These are phyloP conservation scores for Gymnarchus niloticus DNA, from an alignment of 2,113 vertebrate species.

Conservation along the genomic window DNA sequence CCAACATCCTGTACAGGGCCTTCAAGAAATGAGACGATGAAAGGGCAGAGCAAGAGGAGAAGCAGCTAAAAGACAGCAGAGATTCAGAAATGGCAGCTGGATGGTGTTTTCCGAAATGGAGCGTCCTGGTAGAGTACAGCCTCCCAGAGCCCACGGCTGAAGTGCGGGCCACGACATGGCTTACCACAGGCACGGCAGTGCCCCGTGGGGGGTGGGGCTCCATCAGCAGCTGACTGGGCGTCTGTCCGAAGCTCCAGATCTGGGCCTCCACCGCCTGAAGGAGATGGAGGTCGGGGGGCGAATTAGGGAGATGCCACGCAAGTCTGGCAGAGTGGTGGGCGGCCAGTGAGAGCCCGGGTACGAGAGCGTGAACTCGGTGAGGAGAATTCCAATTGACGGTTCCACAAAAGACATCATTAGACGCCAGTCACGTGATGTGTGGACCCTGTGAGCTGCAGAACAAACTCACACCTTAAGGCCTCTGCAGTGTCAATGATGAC, in stretches of 20 bases:
- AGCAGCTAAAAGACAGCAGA: too few relatives aligned
- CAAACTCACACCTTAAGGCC: constrained; percentile 51
- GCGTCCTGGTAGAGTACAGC: too few relatives aligned
- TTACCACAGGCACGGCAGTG: constrained; percentile 97
- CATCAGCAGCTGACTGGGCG: constrained; percentile 89
- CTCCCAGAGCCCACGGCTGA: background rate
- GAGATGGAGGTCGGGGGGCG: background rate
- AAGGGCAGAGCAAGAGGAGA: background rate
- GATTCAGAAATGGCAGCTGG: too few relatives aligned
- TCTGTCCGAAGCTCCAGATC: constrained; percentile 96
- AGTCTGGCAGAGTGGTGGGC: too few relatives aligned
- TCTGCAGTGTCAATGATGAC: too few relatives aligned
- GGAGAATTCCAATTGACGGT: constrained; percentile 61
- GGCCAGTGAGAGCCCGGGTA: too few relatives aligned
- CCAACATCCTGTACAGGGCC: too few relatives aligned
- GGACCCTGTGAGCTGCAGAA: too few relatives aligned
- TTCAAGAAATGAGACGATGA: background rate
- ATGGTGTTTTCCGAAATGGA: too few relatives aligned
- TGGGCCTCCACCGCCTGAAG: constrained; percentile 91
- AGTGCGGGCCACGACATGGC: constrained; percentile 53
- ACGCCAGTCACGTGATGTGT: too few relatives aligned
- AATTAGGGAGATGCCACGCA: too few relatives aligned
- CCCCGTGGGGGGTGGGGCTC: constrained; percentile 93
- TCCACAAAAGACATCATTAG: constrained; percentile 79
- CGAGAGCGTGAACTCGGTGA: constrained; percentile 71